Conservation (phyloP, 2,797 vertebrate genomes). For the Acanthopagrus latus region DNA sequence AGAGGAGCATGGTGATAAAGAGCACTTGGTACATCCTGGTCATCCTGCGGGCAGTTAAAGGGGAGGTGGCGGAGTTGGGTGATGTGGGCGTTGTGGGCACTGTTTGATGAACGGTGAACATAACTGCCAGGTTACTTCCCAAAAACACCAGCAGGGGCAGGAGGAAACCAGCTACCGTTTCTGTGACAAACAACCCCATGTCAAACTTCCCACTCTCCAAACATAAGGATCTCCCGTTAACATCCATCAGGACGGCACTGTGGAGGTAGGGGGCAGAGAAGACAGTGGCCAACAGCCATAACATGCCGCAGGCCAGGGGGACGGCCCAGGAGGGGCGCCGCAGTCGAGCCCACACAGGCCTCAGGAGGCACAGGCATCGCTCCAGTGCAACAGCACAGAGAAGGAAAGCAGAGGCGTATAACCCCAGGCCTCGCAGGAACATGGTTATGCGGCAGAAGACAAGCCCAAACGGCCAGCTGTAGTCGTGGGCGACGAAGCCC, state of each 20-base stretch:
- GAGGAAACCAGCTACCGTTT: conserved; percentile 82
- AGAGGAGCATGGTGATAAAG: conserved; percentile 86
- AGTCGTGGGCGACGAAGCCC: conserved; percentile 72
- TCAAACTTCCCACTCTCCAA: conserved; percentile 28
- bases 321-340: conserved; percentile 84
- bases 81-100: conserved; percentile 46
- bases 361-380: conserved; percentile 85
- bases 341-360: conserved; percentile 84
- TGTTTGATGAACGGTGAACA: conserved; percentile 67
- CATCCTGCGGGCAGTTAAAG: conserved; percentile 67
- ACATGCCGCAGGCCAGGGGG: conserved; percentile 75
- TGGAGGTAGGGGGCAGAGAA: conserved; percentile 81
- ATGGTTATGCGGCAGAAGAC: conserved; percentile 75
- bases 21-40: conserved; percentile 84
- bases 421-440: conserved; percentile 83
- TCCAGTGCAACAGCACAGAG: conserved; percentile 86
- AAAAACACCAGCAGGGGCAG: conserved; percentile 84
- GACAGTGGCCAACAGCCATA: conserved; percentile 78
- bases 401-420: conserved; percentile 85
- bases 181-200: conserved; percentile 74
- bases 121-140: conserved; percentile 83
- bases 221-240: conserved; percentile 15
- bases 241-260: neutral
- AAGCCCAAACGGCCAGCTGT: conserved; percentile 80
- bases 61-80: conserved; percentile 42